These are phyloP conservation scores for Dolichopus griseipennis DNA, from an alignment of 2,888 invertebrate species.

Conservation along the genomic window DNA sequence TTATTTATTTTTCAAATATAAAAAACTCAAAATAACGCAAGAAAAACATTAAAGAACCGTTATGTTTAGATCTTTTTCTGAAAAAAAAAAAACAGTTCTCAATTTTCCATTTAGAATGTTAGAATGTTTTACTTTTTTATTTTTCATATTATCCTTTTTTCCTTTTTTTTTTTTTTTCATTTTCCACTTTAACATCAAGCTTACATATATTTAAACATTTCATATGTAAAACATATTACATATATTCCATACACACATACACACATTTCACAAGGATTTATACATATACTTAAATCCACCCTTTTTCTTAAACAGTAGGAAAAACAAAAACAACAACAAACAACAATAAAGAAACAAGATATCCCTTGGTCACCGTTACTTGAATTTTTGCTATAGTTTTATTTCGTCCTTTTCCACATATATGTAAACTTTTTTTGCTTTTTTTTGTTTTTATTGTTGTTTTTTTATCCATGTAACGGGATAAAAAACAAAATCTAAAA, in stretches of 20 bases:
- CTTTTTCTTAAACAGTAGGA: background rate
- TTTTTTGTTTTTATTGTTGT: background rate
- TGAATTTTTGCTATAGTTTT: background rate
- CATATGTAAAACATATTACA: no score
- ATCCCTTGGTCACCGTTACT: constrained; percentile 6
- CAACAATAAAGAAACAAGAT: background rate
- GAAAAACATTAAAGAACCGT: background rate
- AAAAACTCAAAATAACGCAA: no score
- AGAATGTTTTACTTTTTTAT: no score
- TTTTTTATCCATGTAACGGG: background rate
- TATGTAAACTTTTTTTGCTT: background rate
- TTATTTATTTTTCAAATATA: no score
- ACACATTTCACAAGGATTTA: no score
- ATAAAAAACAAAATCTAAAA: background rate
- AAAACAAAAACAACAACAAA: background rate
- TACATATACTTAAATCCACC: background rate
- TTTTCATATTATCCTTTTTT: no score
- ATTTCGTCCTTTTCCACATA: background rate
- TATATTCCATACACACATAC: no score
- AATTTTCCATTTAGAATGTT: background rate
- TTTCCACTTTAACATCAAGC: no score
- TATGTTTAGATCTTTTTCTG: background rate
- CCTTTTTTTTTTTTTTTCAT: no score
- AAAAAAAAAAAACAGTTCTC: background rate
- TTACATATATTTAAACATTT: no score